Base-by-base conservation (phyloP, 2,113 vertebrate species). In the Chauna torquata region DNA sequence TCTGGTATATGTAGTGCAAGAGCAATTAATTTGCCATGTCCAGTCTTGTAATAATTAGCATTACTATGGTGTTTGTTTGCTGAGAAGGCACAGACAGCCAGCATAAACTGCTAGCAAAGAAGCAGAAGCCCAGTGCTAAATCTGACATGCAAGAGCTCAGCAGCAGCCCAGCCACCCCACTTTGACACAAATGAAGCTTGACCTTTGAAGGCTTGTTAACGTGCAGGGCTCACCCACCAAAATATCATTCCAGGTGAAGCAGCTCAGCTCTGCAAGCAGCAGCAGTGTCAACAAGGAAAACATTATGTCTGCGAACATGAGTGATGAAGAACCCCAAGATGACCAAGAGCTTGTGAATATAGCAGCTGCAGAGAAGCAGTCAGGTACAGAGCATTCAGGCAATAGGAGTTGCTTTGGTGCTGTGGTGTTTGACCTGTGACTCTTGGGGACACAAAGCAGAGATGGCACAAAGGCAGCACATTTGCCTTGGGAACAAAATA, bases 211-310 rank as follows among this genome's bases (percentile, higher is more conserved):
- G 34, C 47, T 92, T 90, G 47, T 28, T 70, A 76, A 66, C 70
- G 28, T 79, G 32, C 36, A 80, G 54, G 23, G 11, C 44, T 97
- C n/a, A 94, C 38, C 45, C 50, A 40, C 59, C 64, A 61, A 86
- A 85, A 85, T 97, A 25, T 90, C 78, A 12, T 97, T 98, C 19
- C 89, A 98, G 98, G 97, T 94, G 75, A 98, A 98, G 82, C 96
- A 98, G 82, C 97, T 99, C 23, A 98, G 99, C 97, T 97, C 98
- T 3, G 98, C 98, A 58, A 98, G 98, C 96, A 98, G 97, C 6
- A 96, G 97, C 82, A 98, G 96, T 91, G 96, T 97, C 65, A 76
- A 96, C 93, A 97, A 82, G 25, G 97, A 98, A 57, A 98, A 98
- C 92, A 96, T 97, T 28, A 91, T 97, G 1, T 95, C 98, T 16